Conservation (phyloP, 2,113 vertebrate genomes). For the Chaetops frenatus region DNA sequence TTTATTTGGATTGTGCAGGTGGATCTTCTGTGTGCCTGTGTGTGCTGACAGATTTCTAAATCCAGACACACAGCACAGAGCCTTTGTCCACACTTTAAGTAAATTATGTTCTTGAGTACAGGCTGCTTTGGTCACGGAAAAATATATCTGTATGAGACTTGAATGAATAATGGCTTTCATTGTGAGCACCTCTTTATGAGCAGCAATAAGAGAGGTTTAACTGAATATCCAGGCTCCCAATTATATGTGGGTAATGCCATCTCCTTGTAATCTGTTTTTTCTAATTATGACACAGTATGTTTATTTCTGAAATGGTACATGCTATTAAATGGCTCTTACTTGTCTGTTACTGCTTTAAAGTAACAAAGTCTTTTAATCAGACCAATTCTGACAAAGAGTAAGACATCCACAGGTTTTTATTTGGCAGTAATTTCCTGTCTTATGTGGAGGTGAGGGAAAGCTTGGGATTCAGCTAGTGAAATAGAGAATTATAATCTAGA, state of each 20-base stretch:
- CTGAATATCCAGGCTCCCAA: neutral
- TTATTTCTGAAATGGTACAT: neutral
- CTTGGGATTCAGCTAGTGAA: neutral
- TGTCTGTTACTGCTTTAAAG: neutral
- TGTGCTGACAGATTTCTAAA: neutral
- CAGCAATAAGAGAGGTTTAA: neutral
- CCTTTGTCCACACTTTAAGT: neutral
- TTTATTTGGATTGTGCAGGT: neutral
- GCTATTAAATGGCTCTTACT: neutral
- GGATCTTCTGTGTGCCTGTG: neutral
- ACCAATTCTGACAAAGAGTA: neutral
- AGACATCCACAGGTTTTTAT: neutral
- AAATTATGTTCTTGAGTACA: neutral
- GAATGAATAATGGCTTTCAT: neutral
- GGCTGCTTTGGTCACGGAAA: constrained; percentile 31
- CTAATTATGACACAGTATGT: neutral
- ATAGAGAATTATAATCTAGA: neutral
- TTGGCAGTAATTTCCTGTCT: neutral
- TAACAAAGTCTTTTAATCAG: neutral
- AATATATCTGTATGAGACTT: neutral
- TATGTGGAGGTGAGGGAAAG: neutral
- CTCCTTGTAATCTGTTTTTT: neutral
- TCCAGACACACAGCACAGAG: neutral
- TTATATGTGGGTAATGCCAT: neutral
- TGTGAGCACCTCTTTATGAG: neutral